These are phyloP conservation scores for Mimachlamys varia DNA, from an alignment of 2,888 invertebrate species.

Conservation along the genomic window DNA sequence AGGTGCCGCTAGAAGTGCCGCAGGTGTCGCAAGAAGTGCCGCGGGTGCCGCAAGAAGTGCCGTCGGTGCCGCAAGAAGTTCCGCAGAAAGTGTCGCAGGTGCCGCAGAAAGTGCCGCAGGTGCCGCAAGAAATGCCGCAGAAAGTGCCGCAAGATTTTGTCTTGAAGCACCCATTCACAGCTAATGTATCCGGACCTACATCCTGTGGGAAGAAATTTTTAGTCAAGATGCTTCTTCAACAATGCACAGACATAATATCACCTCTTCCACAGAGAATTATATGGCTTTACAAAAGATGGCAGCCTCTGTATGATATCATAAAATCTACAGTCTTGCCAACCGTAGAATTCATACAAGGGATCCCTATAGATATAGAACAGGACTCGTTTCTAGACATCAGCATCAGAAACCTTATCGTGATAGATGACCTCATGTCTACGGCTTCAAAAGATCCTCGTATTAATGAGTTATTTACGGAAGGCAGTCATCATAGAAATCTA, in stretches of 20 bases:
- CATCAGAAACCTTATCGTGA: conserved; percentile 47
- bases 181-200: neutral
- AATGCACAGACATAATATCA: neutral
- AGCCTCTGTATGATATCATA: conserved; percentile 1
- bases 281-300: conserved; percentile 6
- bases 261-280: neutral
- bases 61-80: no score
- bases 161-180: neutral
- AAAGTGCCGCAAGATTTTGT: conserved; percentile 18
- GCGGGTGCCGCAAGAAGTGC: no score
- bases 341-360: neutral
- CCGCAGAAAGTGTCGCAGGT: no score
- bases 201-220: conserved; percentile 29
- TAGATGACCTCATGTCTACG: conserved; percentile 52
- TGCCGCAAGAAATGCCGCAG: no score
- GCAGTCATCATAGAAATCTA: conserved; percentile 52
- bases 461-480: conserved; percentile 52
- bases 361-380: conserved; percentile 46
- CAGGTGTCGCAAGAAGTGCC: no score
- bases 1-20: no score
- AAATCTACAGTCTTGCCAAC: no score
- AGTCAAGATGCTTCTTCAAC: neutral
- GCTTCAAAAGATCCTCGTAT: conserved; percentile 46
- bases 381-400: conserved; percentile 39
- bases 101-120: no score